These are phyloP conservation scores for Toxonevra muliebris DNA, from an alignment of 2,888 invertebrate species.

Conservation along the genomic window DNA sequence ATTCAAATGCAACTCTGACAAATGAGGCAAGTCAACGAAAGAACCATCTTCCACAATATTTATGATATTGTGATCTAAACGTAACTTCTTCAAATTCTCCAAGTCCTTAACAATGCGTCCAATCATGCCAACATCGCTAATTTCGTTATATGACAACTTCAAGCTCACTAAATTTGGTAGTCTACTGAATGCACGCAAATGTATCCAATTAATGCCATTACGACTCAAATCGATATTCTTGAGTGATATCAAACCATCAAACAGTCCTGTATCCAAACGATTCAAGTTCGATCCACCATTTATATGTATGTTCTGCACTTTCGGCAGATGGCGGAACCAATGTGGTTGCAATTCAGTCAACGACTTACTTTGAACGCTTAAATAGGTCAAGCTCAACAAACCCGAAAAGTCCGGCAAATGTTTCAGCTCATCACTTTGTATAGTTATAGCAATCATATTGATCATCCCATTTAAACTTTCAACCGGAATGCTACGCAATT, in stretches of 20 bases:
- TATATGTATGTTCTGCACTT: slow-evolving; percentile 78
- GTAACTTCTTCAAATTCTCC: slow-evolving; percentile 74
- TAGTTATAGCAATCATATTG: slow-evolving; percentile 82
- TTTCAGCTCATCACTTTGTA: slow-evolving; percentile 80
- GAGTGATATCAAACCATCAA: slow-evolving; percentile 76
- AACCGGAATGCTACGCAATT: slow-evolving; percentile 78
- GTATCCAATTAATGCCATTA: slow-evolving; percentile 80
- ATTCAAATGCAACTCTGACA: slow-evolving; percentile 75
- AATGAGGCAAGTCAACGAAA: slow-evolving; percentile 79
- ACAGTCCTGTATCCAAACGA: slow-evolving; percentile 76
- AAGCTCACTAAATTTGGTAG: slow-evolving; percentile 77
- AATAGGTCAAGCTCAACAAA: slow-evolving; percentile 76
- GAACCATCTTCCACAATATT: slow-evolving; percentile 78
- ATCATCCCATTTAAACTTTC: slow-evolving; percentile 80
- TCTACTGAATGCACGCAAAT: slow-evolving; percentile 76
- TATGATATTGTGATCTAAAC: slow-evolving; percentile 77
- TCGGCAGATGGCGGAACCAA: slow-evolving; percentile 76
- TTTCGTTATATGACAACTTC: slow-evolving; percentile 76
- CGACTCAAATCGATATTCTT: slow-evolving; percentile 78
- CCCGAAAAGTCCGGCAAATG: slow-evolving; percentile 78
- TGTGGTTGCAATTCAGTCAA: slow-evolving; percentile 74
- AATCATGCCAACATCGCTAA: slow-evolving; percentile 82
- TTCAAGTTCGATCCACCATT: slow-evolving; percentile 75
- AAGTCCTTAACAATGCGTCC: slow-evolving; percentile 81
- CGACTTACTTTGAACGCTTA: slow-evolving; percentile 76